A percentile compares a stretch with the other conserved stretches of the same genome.
Evolutionary conservation across 2,797 vertebrate species (phyloP).

Genomic region (Ambastaia sidthimunki): DNA sequence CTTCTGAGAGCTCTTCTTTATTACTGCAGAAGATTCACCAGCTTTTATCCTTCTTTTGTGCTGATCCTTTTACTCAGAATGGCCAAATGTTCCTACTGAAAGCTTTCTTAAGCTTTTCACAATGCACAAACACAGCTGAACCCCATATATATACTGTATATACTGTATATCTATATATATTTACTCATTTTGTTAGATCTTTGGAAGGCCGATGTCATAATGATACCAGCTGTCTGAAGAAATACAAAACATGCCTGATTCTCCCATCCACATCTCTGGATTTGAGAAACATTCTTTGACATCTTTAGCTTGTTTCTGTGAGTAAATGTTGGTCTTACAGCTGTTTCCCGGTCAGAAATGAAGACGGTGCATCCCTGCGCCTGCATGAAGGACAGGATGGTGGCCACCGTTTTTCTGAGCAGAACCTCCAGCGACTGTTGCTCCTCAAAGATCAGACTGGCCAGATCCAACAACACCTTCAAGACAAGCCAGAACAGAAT

Average conservation of each 20-base stretch:
- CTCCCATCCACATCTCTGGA: not conserved
- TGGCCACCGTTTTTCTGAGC: conserved; percentile 93
- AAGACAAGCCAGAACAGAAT: conserved; percentile 17
- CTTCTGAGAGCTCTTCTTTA: not conserved
- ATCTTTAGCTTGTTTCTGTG: not conserved
- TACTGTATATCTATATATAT: no score
- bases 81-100: no score
- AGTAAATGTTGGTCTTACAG: conserved; percentile 65
- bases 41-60: not conserved
- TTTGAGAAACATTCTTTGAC: not conserved
- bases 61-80: not conserved
- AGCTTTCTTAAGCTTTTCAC: no score
- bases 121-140: no score
- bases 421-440: conserved; percentile 94
- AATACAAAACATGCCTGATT: conserved; percentile 2
- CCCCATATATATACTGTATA: no score
- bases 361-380: conserved; percentile 94
- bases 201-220: no score
- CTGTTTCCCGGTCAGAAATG: conserved; percentile 87
- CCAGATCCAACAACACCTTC: conserved; percentile 93
- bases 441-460: conserved; percentile 96
- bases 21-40: conserved; percentile 8
- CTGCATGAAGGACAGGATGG: conserved; percentile 97
- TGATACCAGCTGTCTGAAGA: not conserved
- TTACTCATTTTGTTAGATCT: no score